Conservation (phyloP, 2,113 vertebrate genomes). For the Stictonetta naevosa region DNA sequence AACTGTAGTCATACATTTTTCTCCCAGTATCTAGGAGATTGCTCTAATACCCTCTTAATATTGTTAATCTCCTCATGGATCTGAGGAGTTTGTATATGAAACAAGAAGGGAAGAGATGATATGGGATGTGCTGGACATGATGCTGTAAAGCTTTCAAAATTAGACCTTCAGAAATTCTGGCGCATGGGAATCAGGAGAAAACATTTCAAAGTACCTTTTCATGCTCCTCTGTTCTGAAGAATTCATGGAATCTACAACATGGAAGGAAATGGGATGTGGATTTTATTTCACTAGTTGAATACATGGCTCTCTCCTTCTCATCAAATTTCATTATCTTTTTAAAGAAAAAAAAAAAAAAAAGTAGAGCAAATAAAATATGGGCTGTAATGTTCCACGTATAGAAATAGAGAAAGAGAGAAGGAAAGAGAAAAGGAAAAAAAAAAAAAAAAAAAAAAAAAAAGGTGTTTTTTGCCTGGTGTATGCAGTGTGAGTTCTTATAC, state of each 20-base stretch:
- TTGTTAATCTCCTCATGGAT: neutral
- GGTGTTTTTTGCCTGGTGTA: neutral
- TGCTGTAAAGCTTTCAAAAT: neutral
- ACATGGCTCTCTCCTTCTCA: neutral
- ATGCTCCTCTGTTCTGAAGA: neutral
- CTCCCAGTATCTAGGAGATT: neutral
- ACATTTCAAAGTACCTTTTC: neutral
- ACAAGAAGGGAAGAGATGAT: neutral
- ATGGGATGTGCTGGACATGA: neutral
- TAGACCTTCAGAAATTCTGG: neutral
- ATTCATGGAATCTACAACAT: neutral
- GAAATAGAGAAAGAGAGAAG: neutral
- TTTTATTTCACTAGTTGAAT: neutral
- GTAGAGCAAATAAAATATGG: neutral
- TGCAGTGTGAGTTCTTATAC: neutral
- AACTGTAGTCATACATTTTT: neutral
- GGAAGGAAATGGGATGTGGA: neutral
- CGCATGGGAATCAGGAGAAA: neutral
- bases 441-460: neutral
- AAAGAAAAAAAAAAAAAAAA: neutral
- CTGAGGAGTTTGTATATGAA: neutral
- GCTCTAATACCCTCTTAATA: neutral
- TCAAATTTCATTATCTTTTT: neutral
- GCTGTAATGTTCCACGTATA: neutral
- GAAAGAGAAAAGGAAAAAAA: rapidly evolving